Percentiles rank a stretch among this genome's conserved stretches.
Conservation (phyloP, 2,797 vertebrate species). For the Leptodactylus fallax region DNA sequence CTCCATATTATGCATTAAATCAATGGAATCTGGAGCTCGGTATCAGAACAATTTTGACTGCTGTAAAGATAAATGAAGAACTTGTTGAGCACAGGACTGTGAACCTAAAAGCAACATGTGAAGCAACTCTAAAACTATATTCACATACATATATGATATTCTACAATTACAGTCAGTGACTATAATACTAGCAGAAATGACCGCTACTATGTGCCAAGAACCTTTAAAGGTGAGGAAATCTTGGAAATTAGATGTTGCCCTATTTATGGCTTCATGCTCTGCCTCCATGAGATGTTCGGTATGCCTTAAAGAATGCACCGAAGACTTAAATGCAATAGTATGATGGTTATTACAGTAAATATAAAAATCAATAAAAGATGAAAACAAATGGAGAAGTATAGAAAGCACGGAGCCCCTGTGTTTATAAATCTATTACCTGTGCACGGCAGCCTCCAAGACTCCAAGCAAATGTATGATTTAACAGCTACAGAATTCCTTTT, state of each 20-base stretch:
- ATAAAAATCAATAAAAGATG: conserved; percentile 57
- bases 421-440: conserved; percentile 66
- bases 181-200: neutral
- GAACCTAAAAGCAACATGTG: too few relatives aligned
- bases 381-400: conserved; percentile 51
- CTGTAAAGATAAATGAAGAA: too few relatives aligned
- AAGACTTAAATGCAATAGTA: conserved; percentile 44
- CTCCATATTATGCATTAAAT: too few relatives aligned
- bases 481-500: conserved; percentile 38
- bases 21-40: too few relatives aligned
- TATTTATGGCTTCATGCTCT: neutral
- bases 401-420: conserved; percentile 13
- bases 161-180: too few relatives aligned
- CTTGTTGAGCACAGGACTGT: too few relatives aligned
- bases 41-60: too few relatives aligned
- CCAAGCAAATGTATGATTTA: neutral
- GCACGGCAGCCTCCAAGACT: neutral
- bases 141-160: too few relatives aligned
- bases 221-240: neutral
- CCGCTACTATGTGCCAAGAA: neutral
- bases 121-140: too few relatives aligned
- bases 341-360: conserved; percentile 47
- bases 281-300: conserved; percentile 1
- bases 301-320: conserved; percentile 25
- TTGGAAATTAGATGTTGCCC: neutral